Conservation (phyloP, 1,140 invertebrate species). For the Sycobia sp. region DNA sequence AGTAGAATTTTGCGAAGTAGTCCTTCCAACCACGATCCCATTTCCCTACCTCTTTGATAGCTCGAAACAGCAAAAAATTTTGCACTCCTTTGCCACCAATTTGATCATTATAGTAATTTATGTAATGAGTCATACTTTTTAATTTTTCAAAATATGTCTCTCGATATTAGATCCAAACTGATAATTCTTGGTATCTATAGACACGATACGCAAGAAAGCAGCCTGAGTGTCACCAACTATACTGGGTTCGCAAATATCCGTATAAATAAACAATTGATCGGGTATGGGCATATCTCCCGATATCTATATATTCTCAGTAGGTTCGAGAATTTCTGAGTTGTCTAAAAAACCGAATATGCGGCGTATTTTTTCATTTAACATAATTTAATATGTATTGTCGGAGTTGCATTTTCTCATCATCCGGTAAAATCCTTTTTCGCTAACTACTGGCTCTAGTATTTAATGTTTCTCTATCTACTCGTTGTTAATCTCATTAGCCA, state of each 20-base stretch:
- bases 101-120: constrained; percentile 16
- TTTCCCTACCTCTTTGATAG: constrained; percentile 7
- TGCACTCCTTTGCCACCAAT: constrained; percentile 22
- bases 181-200: too few relatives aligned
- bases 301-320: not conserved
- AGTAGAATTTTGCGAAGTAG: too few relatives aligned
- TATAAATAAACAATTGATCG: constrained; percentile 37
- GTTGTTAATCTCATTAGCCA: too few relatives aligned
- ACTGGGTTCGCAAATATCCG: constrained; percentile 38
- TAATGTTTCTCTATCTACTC: not conserved
- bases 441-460: too few relatives aligned
- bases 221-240: constrained; percentile 36
- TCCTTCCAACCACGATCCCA: not conserved
- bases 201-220: constrained; percentile 35
- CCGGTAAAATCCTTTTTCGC: too few relatives aligned
- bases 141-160: too few relatives aligned
- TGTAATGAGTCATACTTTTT: too few relatives aligned
- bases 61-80: constrained; percentile 15
- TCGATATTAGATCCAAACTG: too few relatives aligned
- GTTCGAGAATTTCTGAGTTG: too few relatives aligned
- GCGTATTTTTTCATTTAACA: too few relatives aligned
- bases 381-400: not conserved
- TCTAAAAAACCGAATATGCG: too few relatives aligned
- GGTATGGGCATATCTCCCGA: not conserved
- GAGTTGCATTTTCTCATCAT: too few relatives aligned